Percentiles rank a stretch among this genome's conserved stretches.
These are phyloP conservation scores for Gopherus flavomarginatus DNA, from an alignment of 2,113 vertebrate genomes.

Conservation along the genomic window DNA sequence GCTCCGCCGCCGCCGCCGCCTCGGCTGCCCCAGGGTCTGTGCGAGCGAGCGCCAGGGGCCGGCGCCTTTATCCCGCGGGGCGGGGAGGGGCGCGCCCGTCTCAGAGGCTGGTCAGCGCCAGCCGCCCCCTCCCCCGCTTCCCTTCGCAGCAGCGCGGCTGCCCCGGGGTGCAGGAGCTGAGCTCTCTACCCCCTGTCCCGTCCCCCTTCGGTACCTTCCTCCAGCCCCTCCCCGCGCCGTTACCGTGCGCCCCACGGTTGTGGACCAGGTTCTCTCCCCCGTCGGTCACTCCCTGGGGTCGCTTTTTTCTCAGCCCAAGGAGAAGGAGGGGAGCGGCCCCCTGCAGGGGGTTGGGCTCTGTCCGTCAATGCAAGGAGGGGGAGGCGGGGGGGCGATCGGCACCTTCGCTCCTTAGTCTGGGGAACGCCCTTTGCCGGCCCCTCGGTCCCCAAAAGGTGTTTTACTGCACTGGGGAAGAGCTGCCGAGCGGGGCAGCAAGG, in stretches of 20 bases:
- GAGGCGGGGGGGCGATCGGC: not conserved
- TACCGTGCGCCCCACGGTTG: not conserved
- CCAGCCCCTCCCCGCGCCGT: too few relatives aligned
- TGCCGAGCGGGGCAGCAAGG: not conserved
- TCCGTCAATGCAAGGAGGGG: not conserved
- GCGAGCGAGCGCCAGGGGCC: not conserved
- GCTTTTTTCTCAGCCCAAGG: not conserved
- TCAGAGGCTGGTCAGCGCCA: constrained; percentile 30
- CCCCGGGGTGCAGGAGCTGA: not conserved
- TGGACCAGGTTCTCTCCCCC: not conserved
- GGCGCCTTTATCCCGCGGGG: not conserved
- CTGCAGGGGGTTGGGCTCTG: not conserved
- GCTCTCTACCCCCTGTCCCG: not conserved
- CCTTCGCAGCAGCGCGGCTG: not conserved
- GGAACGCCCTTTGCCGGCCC: rapidly evolving
- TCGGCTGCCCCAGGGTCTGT: not conserved
- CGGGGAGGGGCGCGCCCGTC: not conserved
- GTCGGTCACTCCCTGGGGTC: not conserved
- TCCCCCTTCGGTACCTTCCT: not conserved
- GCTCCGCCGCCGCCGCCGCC: too few relatives aligned
- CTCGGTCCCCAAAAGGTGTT: not conserved
- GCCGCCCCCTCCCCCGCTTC: not conserved
- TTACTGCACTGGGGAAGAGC: not conserved
- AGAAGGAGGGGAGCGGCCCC: too few relatives aligned
- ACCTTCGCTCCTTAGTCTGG: not conserved